These are phyloP conservation scores for Corydoras maculifer DNA, from an alignment of 2,113 vertebrate species.

Conservation along the genomic window DNA sequence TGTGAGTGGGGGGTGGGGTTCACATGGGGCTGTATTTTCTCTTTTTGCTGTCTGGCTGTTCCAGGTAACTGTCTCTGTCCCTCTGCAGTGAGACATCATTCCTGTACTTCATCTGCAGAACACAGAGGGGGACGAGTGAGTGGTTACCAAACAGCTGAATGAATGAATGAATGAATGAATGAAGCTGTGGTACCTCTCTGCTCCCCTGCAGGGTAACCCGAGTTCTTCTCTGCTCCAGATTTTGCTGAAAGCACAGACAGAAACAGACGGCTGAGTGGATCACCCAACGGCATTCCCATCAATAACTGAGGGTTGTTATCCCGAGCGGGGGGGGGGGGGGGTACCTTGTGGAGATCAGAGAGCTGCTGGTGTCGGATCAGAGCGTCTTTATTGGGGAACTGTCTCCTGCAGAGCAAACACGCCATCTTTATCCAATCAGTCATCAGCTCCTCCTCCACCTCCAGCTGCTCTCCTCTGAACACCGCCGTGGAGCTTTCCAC, in stretches of 20 bases:
- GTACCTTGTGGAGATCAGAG: slow-evolving; percentile 83
- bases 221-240: slow-evolving; percentile 76
- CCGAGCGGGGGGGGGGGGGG: too few species aligned
- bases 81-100: slow-evolving; percentile 64
- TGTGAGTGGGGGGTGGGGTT: slow-evolving; percentile 18
- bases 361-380: slow-evolving; percentile 86
- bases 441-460: slow-evolving; percentile 79
- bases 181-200: slow-evolving; percentile 50
- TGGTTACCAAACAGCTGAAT: background rate
- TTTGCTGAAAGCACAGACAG: slow-evolving; percentile 65
- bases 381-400: slow-evolving; percentile 87
- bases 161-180: background rate
- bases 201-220: slow-evolving; percentile 62
- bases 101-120: slow-evolving; percentile 57
- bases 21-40: slow-evolving; percentile 70
- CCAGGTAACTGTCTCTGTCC: slow-evolving; percentile 58
- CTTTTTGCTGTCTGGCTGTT: slow-evolving; percentile 71
- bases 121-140: background rate
- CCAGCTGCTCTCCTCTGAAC: slow-evolving; percentile 75
- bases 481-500: slow-evolving; percentile 70
- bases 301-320: background rate
- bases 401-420: slow-evolving; percentile 81
- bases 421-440: slow-evolving; percentile 87
- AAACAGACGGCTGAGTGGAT: background rate
- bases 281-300: background rate